Conservation (phyloP, 2,888 invertebrate species). For the Notocelia uddmanniana region DNA sequence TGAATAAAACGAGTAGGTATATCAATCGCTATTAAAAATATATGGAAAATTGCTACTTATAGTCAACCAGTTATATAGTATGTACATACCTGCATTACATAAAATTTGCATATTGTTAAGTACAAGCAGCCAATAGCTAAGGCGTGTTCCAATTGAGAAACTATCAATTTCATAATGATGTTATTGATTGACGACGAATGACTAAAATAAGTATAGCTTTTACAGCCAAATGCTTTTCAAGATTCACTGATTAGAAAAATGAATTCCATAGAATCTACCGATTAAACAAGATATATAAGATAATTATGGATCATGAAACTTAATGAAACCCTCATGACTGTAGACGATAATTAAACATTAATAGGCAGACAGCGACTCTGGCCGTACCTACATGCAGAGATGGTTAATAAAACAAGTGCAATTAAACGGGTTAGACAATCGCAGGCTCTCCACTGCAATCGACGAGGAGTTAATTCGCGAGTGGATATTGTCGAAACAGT, state of each 20-base stretch:
- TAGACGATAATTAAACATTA: not conserved
- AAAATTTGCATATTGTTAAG: slow-evolving; percentile 51
- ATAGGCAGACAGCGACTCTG: not conserved
- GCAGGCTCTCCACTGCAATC: not conserved
- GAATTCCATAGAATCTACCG: not conserved
- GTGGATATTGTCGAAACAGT: not conserved
- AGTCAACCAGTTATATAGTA: slow-evolving; percentile 53
- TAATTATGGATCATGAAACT: not conserved
- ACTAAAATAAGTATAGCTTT: not conserved
- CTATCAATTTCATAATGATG: not conserved
- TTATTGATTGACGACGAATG: not conserved
- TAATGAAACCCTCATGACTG: not conserved
- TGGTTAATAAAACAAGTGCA: not conserved
- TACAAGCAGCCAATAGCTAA: slow-evolving; percentile 39
- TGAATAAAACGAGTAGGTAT: slow-evolving; percentile 34
- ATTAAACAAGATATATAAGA: not conserved
- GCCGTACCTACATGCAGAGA: not conserved
- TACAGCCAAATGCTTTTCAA: not conserved
- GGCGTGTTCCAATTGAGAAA: slow-evolving; percentile 51
- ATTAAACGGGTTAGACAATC: slow-evolving; percentile 1
- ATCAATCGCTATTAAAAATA: slow-evolving; percentile 46
- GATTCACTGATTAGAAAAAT: not conserved
- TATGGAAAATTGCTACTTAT: slow-evolving; percentile 56
- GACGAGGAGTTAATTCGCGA: not conserved
- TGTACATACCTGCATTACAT: slow-evolving; percentile 42